Percentiles rank a stretch among this genome's conserved stretches.
Evolutionary conservation across 1,140 invertebrate genomes (phyloP).

Genomic region (Caenorhabditis remanei): DNA sequence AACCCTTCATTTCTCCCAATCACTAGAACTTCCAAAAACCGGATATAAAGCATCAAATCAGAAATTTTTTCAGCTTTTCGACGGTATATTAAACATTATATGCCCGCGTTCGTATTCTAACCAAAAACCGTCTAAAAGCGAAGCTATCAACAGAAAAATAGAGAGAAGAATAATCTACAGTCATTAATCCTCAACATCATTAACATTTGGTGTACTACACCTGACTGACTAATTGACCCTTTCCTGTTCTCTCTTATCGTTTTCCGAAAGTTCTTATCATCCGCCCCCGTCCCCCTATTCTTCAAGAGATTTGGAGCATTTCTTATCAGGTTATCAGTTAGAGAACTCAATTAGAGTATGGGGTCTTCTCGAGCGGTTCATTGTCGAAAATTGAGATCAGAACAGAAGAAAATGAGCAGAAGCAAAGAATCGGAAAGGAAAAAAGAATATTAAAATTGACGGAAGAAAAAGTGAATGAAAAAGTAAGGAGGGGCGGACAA

Average conservation of each 20-base stretch:
- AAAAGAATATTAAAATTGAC: too few species aligned
- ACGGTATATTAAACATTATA: too few species aligned
- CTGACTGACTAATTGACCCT: constrained; percentile 50
- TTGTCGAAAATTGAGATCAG: too few species aligned
- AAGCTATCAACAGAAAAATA: background rate
- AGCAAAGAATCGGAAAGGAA: too few species aligned
- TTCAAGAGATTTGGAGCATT: constrained; percentile 29
- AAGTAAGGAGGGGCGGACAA: background rate
- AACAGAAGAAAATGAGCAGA: too few species aligned
- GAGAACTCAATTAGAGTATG: background rate
- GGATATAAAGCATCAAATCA: too few species aligned
- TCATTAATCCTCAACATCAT: constrained; percentile 39
- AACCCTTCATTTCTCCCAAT: too few species aligned
- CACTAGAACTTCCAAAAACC: too few species aligned
- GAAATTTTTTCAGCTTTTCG: too few species aligned
- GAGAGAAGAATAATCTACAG: background rate
- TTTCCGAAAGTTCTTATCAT: background rate
- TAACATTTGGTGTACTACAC: constrained; percentile 28
- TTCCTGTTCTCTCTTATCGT: background rate
- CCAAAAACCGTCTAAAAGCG: background rate
- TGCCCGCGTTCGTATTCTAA: too few species aligned
- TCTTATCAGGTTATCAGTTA: constrained; percentile 7
- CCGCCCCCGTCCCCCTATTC: background rate
- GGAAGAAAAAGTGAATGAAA: background rate
- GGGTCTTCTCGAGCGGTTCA: too few species aligned